phyloP scores from a whole-genome alignment of 2,113 vertebrate genomes.

The Pteronura brasiliensis region DNA sequence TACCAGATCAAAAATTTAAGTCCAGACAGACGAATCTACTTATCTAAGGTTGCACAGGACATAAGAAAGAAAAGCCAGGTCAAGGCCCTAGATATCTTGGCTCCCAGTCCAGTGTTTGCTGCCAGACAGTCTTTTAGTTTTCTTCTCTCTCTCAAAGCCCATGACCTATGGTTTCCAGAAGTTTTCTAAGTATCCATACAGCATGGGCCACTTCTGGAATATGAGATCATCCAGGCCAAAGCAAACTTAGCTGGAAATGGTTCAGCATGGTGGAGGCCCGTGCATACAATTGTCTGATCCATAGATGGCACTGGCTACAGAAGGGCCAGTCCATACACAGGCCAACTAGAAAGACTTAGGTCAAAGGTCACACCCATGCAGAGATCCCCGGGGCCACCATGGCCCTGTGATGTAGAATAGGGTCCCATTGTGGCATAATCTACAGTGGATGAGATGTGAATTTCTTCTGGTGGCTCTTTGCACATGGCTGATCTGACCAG shows the following conservation, averaged over 20 bases:
- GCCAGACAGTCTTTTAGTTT: not conserved
- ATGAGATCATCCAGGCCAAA: not conserved
- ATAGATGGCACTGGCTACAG: not conserved
- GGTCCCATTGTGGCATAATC: slow-evolving; percentile 66
- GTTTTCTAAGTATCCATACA: not conserved
- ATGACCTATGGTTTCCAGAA: not conserved
- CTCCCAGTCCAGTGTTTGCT: not conserved
- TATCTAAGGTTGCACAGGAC: not conserved
- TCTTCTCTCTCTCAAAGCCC: not conserved
- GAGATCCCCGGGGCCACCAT: not conserved
- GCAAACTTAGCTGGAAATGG: not conserved
- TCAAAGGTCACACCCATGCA: not conserved
- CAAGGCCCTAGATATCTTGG: not conserved
- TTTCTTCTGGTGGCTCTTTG: not conserved
- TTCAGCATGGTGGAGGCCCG: not conserved
- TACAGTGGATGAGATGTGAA: not conserved
- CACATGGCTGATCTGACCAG: not conserved
- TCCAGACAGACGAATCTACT: not conserved
- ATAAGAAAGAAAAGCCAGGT: not conserved
- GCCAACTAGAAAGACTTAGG: not conserved
- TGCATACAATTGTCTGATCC: not conserved
- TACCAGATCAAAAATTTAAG: slow-evolving; percentile 21
- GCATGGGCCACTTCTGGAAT: not conserved
- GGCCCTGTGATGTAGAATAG: not conserved
- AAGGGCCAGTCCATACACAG: not conserved